Percentiles rank a stretch among this genome's conserved stretches.
Evolutionary conservation across 2,888 invertebrate species (phyloP).

Genomic region (Pseudanteris insignis): DNA sequence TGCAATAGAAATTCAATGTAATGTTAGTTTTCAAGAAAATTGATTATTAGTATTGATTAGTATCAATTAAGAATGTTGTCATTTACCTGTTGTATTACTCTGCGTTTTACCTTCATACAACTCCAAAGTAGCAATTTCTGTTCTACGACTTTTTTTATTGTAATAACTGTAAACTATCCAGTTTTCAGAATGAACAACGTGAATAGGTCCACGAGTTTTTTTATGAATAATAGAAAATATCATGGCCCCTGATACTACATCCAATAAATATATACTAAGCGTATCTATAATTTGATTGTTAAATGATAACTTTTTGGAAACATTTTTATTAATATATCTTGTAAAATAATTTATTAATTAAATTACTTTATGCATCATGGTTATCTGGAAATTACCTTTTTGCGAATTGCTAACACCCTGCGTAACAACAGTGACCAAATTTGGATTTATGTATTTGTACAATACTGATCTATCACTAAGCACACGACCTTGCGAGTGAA

Average conservation of each 20-base stretch:
- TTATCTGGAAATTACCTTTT: constrained; percentile 70
- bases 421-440: constrained; percentile 87
- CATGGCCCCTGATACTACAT: no score
- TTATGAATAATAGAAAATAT: no score
- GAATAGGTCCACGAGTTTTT: no score
- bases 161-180: no score
- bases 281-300: no score
- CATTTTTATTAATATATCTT: no score
- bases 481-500: constrained; percentile 95
- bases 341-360: no score
- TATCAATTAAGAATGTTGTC: background rate
- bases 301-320: no score
- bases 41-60: background rate
- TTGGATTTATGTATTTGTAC: constrained; percentile 98
- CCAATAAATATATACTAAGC: no score
- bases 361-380: no score
- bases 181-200: no score
- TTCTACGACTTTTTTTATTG: constrained; percentile 91
- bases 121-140: constrained; percentile 93
- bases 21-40: background rate
- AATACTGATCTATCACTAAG: constrained; percentile 94
- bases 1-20: constrained; percentile 42
- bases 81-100: constrained; percentile 75
- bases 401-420: constrained; percentile 79
- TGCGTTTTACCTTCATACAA: constrained; percentile 92